Evolutionary conservation across 2,888 invertebrate genomes (phyloP).

Genomic region (Hedya salicella): DNA sequence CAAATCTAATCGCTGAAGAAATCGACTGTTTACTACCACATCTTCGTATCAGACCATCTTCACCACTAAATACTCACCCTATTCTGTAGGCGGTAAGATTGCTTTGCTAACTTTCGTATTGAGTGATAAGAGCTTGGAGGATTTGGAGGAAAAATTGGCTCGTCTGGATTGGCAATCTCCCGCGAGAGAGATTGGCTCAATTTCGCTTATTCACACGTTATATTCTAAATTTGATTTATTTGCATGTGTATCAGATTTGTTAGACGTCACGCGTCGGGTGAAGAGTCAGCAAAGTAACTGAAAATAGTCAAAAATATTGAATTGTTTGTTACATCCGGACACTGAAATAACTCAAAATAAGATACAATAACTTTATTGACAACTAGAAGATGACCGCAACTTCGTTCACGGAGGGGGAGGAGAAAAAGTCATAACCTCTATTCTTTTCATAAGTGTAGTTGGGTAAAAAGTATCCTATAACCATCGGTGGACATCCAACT

Average conservation of each 20-base stretch:
- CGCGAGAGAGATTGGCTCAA: slow-evolving; percentile 30
- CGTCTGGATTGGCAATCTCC: slow-evolving; percentile 24
- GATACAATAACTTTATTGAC: no score
- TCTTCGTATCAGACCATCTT: slow-evolving; percentile 1
- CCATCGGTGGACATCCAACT: no score
- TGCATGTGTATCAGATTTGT: slow-evolving; percentile 15
- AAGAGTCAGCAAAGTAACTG: slow-evolving; percentile 18
- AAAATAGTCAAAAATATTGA: not conserved
- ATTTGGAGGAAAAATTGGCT: slow-evolving; percentile 20
- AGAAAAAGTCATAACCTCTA: no score
- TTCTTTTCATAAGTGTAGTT: no score
- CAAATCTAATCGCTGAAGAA: slow-evolving; percentile 30
- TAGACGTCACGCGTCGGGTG: slow-evolving; percentile 17
- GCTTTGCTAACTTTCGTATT: not conserved
- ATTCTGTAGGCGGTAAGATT: not conserved
- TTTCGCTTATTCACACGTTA: slow-evolving; percentile 22
- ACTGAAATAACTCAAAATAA: no score
- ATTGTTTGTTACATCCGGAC: no score
- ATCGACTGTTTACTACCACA: slow-evolving; percentile 27
- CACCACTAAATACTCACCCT: not conserved
- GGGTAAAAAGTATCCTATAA: no score
- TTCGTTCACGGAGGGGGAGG: no score
- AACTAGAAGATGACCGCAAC: no score
- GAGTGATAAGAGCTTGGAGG: slow-evolving; percentile 1
- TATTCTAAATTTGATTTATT: slow-evolving; percentile 30